Base-by-base conservation (phyloP, 1,140 invertebrate genomes). In the Reticulitermes speratus region DNA sequence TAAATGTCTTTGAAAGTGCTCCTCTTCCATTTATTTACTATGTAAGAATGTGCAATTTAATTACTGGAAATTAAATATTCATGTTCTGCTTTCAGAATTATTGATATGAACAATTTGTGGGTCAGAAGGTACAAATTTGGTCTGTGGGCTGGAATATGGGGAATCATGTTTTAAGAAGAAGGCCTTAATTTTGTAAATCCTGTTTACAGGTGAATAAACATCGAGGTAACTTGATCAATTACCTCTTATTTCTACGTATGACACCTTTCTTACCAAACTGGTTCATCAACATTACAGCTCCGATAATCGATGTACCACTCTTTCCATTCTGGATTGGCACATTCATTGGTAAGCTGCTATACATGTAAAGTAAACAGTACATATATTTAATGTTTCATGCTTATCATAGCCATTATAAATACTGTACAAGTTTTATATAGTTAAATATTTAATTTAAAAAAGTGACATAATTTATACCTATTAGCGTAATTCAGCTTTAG, bases 221-320 rank as follows among this genome's bases (percentile, higher is more conserved):
- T 89, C 93, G 94, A 88, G 94, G 97, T 87, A 95, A 99, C 91
- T 92, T 99, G 86, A 94, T 99, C 23, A 98, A 98, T 92, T 99
- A 99, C 90, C 98, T 99, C 88, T 94, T 99, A 89, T 99, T 99
- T 91, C 93, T 99, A 81, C 94, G 99, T 88, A 97, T 99, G 87
- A 99, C 99, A 25, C 99, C 99, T 84, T 96, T 99, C 88, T 92
- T 99, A 86, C 99, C 99, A 11, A 99, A 99, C 92, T 99, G 99
- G 99, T 99, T 99, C 91, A 99, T 99, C 88, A 99, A 99, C 92
- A 94, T 99, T 88, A 95, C 97, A 8, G 97, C 98, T 87, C 99
- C 99, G 48, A 96, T 99, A 25, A 96, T 99, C 87, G 97, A 98
- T 89, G 98, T 99, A 44, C 98, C 98, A 32, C 90, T 99, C 81